These are phyloP conservation scores for Sebastes oblongus DNA, from an alignment of 2,797 vertebrate species.

Conservation along the genomic window DNA sequence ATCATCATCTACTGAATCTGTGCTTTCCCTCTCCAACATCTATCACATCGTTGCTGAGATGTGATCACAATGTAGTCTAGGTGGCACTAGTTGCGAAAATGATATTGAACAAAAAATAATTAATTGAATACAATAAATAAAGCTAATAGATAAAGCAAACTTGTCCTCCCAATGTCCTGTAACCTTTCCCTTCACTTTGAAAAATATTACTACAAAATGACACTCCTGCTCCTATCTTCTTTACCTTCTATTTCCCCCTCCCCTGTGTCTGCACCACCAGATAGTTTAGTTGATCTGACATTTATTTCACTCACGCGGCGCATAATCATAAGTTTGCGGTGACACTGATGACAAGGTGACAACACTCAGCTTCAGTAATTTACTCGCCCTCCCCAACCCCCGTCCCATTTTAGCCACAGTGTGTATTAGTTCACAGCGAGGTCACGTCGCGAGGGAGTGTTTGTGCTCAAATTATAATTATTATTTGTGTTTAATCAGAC, in stretches of 20 bases:
- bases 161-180: not conserved
- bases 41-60: not conserved
- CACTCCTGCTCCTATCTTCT: not conserved
- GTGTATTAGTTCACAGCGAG: constrained; percentile 14
- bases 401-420: constrained; percentile 21
- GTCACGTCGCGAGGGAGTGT: constrained; percentile 23
- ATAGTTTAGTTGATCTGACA: constrained; percentile 25
- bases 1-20: not conserved
- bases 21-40: not conserved
- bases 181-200: not conserved
- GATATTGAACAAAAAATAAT: not conserved
- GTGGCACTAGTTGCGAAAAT: not conserved
- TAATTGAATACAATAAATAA: not conserved
- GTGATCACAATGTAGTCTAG: not conserved
- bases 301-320: constrained; percentile 24
- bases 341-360: constrained; percentile 41
- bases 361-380: constrained; percentile 31
- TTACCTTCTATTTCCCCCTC: not conserved
- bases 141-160: not conserved
- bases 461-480: constrained; percentile 27
- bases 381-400: not conserved
- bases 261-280: not conserved
- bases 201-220: not conserved
- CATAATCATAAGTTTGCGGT: constrained; percentile 26
- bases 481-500: constrained; percentile 41